These are phyloP conservation scores for Hyles lineata DNA, from an alignment of 2,888 invertebrate species.

Conservation along the genomic window DNA sequence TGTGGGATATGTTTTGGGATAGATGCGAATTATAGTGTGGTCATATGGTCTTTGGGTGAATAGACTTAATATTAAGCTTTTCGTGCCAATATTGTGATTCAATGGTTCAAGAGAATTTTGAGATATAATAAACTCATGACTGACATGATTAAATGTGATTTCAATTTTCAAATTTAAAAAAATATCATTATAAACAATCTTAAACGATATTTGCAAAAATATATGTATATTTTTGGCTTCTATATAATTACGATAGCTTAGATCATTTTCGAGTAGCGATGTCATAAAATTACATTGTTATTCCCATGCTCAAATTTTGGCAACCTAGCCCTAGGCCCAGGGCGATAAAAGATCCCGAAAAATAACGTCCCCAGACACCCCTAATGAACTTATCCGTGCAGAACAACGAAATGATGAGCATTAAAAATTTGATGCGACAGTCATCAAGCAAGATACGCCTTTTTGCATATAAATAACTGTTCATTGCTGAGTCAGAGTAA, in stretches of 20 bases:
- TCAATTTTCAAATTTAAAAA: too few relatives aligned
- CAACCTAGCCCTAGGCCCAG: not conserved
- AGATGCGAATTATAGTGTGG: not conserved
- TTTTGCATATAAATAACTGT: slow-evolving; percentile 29
- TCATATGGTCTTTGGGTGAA: not conserved
- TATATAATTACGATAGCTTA: too few relatives aligned
- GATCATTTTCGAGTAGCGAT: too few relatives aligned
- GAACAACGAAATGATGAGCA: slow-evolving; percentile 18
- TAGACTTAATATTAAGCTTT: not conserved
- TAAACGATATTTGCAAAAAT: too few relatives aligned
- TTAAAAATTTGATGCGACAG: slow-evolving; percentile 32
- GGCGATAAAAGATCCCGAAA: not conserved
- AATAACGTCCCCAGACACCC: not conserved
- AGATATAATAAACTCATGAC: too few relatives aligned
- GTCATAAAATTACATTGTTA: not conserved
- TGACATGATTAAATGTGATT: too few relatives aligned
- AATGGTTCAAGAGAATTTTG: not conserved
- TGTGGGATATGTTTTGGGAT: not conserved
- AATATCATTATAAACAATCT: too few relatives aligned
- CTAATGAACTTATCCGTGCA: slow-evolving; percentile 19
- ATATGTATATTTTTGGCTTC: too few relatives aligned
- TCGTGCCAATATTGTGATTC: not conserved
- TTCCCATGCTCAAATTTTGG: not conserved
- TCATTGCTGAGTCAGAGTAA: not conserved
- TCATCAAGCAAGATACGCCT: slow-evolving; percentile 31